Conservation (phyloP, 2,113 vertebrate genomes). For the Cricetomys ansorgei region DNA sequence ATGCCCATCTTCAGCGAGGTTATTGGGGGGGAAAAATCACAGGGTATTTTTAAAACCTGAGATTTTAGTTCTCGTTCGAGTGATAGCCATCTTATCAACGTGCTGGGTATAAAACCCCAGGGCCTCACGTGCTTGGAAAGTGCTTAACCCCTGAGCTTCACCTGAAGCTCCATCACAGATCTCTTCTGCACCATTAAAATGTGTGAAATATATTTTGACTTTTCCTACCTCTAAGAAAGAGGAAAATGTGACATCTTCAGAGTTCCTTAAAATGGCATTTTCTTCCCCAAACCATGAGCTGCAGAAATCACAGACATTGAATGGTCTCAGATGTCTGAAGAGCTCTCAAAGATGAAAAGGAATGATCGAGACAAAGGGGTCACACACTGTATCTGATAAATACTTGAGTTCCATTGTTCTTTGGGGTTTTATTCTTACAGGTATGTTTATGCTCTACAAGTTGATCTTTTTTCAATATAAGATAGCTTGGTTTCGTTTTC, state of each 20-base stretch:
- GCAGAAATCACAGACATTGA: neutral
- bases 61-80: slow-evolving; percentile 23
- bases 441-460: slow-evolving; percentile 37
- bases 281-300: slow-evolving; percentile 5
- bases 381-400: slow-evolving; percentile 13
- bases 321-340: neutral
- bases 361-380: neutral
- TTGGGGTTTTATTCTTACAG: slow-evolving; percentile 43
- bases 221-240: slow-evolving; percentile 44
- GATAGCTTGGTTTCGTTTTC: slow-evolving; percentile 55
- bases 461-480: slow-evolving; percentile 9
- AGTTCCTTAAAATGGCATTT: slow-evolving; percentile 34
- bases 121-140: neutral
- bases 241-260: neutral
- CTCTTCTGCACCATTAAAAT: neutral
- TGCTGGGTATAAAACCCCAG: neutral
- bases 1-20: neutral
- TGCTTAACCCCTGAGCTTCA: neutral
- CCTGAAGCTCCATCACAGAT: neutral
- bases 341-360: slow-evolving; percentile 9
- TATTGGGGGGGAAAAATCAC: neutral
- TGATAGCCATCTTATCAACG: neutral
- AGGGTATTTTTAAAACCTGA: neutral
- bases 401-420: slow-evolving; percentile 46
- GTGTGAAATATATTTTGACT: slow-evolving; percentile 16